These are phyloP conservation scores for Nyleta sp. DNA, from an alignment of 2,888 invertebrate genomes.

Conservation along the genomic window DNA sequence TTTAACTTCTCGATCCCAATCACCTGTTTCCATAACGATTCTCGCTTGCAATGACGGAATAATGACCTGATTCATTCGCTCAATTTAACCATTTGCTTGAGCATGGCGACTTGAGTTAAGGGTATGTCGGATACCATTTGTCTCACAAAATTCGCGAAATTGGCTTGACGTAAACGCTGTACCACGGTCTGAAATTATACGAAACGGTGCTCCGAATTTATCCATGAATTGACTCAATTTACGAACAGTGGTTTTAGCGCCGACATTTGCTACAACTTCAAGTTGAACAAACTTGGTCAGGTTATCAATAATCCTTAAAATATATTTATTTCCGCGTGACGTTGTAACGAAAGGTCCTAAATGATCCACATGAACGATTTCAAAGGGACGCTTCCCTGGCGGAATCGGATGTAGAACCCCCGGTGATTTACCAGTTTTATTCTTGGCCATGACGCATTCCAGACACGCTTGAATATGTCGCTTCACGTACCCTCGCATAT, in stretches of 20 bases:
- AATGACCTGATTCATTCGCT: constrained; percentile 34
- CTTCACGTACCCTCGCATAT: constrained; percentile 17
- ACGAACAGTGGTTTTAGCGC: not conserved
- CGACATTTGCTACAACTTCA: constrained; percentile 14
- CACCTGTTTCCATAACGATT: constrained; percentile 9
- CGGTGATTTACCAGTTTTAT: constrained; percentile 5
- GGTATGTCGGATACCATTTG: not conserved
- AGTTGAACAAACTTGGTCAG: constrained; percentile 34
- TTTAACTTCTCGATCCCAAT: constrained; percentile 45
- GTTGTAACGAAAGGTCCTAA: constrained; percentile 40
- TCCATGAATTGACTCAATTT: not conserved
- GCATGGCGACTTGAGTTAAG: constrained; percentile 47
- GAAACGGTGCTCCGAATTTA: constrained; percentile 6
- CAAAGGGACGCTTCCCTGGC: constrained; percentile 50
- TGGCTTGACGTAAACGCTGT: not conserved
- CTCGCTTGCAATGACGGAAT: constrained; percentile 12
- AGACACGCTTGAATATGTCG: constrained; percentile 21
- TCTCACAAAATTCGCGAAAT: constrained; percentile 1
- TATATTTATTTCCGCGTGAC: not conserved
- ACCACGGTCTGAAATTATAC: not conserved
- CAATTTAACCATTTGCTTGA: constrained; percentile 45
- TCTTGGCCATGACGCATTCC: constrained; percentile 7
- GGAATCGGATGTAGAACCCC: constrained; percentile 62
- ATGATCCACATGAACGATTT: constrained; percentile 31
- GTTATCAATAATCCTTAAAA: constrained; percentile 16